Evolutionary conservation across 2,797 vertebrate genomes (phyloP), one percentile per base, ranked within the genome.

Genomic region (Bryconaethiops microstoma): DNA sequence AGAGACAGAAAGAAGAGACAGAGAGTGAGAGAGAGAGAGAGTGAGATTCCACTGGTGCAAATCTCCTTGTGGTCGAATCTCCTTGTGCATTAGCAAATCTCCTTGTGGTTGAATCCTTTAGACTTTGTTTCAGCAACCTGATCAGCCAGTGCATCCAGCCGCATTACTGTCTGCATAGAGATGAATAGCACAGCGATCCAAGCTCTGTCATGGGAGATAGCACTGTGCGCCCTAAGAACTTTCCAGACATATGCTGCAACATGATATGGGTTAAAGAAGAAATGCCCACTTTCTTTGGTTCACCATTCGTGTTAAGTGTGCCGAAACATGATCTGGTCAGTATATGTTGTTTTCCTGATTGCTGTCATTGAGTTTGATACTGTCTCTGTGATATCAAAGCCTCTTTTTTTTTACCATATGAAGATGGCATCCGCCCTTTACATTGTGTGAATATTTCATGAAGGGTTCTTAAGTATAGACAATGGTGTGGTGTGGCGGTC

Each of bases 41-140:
- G 23, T 42, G 57, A 8, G 57, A 21, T 35, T 35, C 35, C 35
- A 35, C 35, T 35, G 35, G 35, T 35, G 35, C 35, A 35, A 35
- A 35, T 35, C 35, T 35, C 35, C 35, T 35, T 35, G 35, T 35
- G 35, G 35, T 35, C 4, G 35, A 35, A 35, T 35, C 35, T 35
- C 35, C 35, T 35, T 35, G 35, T 35, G 0, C 35, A 35, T 35
- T 35, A 35, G 35, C 35, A 35, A 35, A 79, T 67, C 75, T 39
- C 40, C 42, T 35, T 1, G 42, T 67, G 77, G 55, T 48, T 23
- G 40, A 74, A 54, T 72, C 54, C 54, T 39, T 76, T 2, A 45
- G 39, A n/a, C 52, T 82, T 50, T 70, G 63, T 78, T 65, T 80
- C 70, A 65, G 74, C 62, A 80, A 71, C 71, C 59, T 45, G 65